Base-by-base conservation (phyloP, 2,113 vertebrate genomes). In the Cyrtonyx montezumae region DNA sequence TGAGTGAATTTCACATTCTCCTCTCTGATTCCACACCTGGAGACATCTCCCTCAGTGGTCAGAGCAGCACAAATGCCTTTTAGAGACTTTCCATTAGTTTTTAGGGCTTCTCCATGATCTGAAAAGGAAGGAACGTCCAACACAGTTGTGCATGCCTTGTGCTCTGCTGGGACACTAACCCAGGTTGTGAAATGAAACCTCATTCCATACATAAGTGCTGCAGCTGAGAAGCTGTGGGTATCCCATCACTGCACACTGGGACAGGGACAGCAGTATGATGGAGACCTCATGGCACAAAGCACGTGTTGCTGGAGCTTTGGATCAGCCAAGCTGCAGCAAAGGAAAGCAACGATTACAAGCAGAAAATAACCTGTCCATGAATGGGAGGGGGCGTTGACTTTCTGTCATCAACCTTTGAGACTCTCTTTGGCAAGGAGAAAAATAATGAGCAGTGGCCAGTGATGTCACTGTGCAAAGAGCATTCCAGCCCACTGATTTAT, bases 211-310 rank as follows among this genome's bases (percentile, higher is more conserved):
- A 17, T 36, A 11, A 48, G 2, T 37, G 65, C 63, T 1, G 2
- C 65, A 62, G 51, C 1, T 3, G 0, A 19, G 32, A 12, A 58
- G 28, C 62, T 28, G 8, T 37, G 30, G 21, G 13, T 37, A 16
- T 45, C 9, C 45, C 19, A 22, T 45, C 36, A 9, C 43, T 48
- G n/a, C 25, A 25, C 19, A 12, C 2, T 2, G 40, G 53, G 58
- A 25, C 15, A 26, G 53, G 61, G 23, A 45, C 28, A 9, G 75
- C n/a, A 79, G 18, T 20, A 23, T 8, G 25, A 32, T n/a, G 40
- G 36, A 34, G 22, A 67, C 42, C 43, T 55, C 1, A 0, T 2
- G 1, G 55, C 68, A 40, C 65, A 6, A n/a, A 42, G 28, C 0
- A 0, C 11, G 19, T 26, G 37, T 53, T 87, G 61, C 80, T 80